Percentiles rank a stretch among this genome's conserved stretches.
phyloP scores from a whole-genome alignment of 2,113 vertebrate genomes.

The Acrocephalus arundinaceus region DNA sequence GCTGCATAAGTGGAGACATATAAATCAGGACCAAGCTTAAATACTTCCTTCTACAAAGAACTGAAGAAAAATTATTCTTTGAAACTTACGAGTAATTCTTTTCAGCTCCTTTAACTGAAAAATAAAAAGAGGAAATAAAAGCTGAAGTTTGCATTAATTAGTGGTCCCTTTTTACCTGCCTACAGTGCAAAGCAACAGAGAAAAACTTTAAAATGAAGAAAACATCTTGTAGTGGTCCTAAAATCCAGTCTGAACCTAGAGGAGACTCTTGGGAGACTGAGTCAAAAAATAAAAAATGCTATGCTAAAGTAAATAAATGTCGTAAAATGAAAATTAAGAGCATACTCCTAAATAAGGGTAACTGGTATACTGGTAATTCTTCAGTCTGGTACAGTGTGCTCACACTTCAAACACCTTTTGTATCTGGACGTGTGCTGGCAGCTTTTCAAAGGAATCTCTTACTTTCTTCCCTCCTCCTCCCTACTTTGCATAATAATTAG shows the following conservation, averaged over 20 bases:
- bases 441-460: conserved; percentile 15
- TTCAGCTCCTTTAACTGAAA: background rate
- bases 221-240: background rate
- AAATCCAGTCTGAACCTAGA: background rate
- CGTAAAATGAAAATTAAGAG: background rate
- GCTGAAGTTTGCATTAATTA: background rate
- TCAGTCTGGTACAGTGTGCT: background rate
- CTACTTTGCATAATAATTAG: conserved; percentile 31
- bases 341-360: background rate
- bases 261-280: background rate
- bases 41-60: background rate
- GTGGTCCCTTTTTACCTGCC: background rate
- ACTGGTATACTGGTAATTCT: background rate
- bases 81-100: background rate
- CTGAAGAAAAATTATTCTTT: background rate
- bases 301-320: background rate
- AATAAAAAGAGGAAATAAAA: background rate
- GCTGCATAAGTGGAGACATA: background rate
- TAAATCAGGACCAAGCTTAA: background rate
- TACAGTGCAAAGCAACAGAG: background rate
- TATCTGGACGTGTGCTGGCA: conserved; percentile 31
- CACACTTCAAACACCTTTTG: conserved; percentile 40
- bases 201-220: background rate
- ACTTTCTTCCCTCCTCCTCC: background rate
- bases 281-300: background rate